Evolutionary conservation across 2,113 vertebrate genomes (phyloP).

Genomic region (Nesogale talazaci): DNA sequence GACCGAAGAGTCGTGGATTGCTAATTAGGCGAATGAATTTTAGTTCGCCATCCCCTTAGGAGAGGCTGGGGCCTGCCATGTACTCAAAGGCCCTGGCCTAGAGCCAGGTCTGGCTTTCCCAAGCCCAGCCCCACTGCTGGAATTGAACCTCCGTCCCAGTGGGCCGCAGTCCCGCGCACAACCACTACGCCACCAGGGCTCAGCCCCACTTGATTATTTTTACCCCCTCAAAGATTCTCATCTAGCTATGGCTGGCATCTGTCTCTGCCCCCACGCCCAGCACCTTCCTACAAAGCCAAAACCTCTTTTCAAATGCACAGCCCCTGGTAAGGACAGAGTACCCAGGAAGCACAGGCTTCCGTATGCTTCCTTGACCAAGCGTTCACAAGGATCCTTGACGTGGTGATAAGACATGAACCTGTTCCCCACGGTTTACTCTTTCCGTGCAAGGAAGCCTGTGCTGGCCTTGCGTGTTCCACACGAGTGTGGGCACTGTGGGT

Average conservation of each 20-base stretch:
- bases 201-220: too few species aligned
- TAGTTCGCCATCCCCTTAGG: not conserved
- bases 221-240: not conserved
- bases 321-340: too few species aligned
- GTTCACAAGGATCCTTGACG: too few species aligned
- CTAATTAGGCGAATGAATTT: constrained; percentile 50
- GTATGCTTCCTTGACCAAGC: too few species aligned
- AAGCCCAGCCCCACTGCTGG: too few species aligned
- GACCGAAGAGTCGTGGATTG: not conserved
- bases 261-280: too few species aligned
- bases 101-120: not conserved
- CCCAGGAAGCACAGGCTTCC: too few species aligned
- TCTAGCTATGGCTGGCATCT: too few species aligned
- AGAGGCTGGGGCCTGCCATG: not conserved
- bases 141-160: too few species aligned
- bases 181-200: not conserved
- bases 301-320: too few species aligned
- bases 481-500: not conserved
- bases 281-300: too few species aligned
- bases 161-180: too few species aligned
- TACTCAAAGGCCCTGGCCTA: not conserved
- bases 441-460: not conserved
- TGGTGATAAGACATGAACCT: not conserved
- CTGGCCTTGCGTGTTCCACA: not conserved
- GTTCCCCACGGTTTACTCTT: not conserved